phyloP scores from a whole-genome alignment of 2,113 vertebrate genomes.

The Mionectes macconnelli region DNA sequence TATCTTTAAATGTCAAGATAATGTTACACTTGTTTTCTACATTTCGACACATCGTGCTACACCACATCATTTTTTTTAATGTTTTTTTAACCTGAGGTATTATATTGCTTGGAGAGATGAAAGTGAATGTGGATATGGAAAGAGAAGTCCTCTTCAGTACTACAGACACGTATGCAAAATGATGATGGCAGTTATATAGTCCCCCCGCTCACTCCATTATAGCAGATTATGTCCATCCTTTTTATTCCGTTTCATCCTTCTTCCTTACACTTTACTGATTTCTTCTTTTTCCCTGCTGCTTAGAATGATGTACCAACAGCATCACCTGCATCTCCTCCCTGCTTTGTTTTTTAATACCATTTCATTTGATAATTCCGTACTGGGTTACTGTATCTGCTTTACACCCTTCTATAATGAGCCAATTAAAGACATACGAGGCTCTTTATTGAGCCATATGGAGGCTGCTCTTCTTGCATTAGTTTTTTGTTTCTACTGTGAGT shows the following conservation, averaged over 20 bases:
- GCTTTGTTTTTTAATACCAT: background rate
- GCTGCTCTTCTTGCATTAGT: background rate
- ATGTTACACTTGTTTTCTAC: background rate
- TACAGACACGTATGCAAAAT: background rate
- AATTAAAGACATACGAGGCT: background rate
- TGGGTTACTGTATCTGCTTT: background rate
- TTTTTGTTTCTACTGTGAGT: slow-evolving; percentile 36
- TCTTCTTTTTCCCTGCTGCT: background rate
- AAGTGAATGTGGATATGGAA: background rate
- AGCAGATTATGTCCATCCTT: background rate
- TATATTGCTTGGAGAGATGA: background rate
- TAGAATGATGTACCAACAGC: background rate
- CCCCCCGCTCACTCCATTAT: background rate
- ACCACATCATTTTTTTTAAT: background rate
- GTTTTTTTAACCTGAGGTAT: background rate
- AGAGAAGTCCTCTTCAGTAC: background rate
- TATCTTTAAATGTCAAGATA: slow-evolving; percentile 30
- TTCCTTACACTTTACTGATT: background rate
- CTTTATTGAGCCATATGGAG: background rate
- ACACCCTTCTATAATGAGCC: background rate
- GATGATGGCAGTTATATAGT: background rate
- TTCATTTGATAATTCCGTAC: slow-evolving; percentile 19
- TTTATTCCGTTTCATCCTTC: background rate
- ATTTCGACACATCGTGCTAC: background rate
- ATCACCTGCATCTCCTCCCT: background rate